Conservation (phyloP, 2,888 invertebrate species). For the Mactromeris polynyma region DNA sequence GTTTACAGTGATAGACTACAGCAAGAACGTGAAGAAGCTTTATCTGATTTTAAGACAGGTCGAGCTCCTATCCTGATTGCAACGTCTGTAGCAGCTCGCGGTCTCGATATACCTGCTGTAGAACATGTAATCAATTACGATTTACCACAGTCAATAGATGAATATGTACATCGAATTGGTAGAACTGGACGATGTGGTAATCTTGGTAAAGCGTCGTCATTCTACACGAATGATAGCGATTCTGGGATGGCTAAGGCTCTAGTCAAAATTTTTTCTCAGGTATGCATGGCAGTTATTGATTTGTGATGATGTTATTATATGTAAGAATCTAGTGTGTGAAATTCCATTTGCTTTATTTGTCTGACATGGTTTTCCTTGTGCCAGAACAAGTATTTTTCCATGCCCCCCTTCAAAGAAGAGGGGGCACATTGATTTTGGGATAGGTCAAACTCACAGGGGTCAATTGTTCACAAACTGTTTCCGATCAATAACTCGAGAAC, state of each 20-base stretch:
- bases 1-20: constrained; percentile 90
- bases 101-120: constrained; percentile 95
- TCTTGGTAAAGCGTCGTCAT: constrained; percentile 90
- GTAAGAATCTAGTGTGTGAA: too few species aligned
- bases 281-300: constrained; percentile 62
- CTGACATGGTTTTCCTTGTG: too few species aligned
- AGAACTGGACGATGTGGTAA: constrained; percentile 99
- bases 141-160: constrained; percentile 98
- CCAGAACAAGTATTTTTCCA: too few species aligned
- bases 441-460: too few species aligned
- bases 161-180: constrained; percentile 99
- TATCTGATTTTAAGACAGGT: constrained; percentile 94
- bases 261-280: constrained; percentile 91
- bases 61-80: constrained; percentile 94
- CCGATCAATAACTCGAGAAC: too few species aligned
- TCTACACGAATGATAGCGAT: constrained; percentile 87
- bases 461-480: too few species aligned
- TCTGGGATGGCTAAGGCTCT: constrained; percentile 90
- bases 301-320: too few species aligned
- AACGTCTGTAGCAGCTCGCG: constrained; percentile 97
- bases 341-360: too few species aligned
- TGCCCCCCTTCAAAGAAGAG: too few species aligned
- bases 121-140: constrained; percentile 99
- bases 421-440: too few species aligned
- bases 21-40: constrained; percentile 91